Evolutionary conservation across 2,888 invertebrate species (phyloP), one percentile per base, ranked within the genome.

Genomic region (Stenodema calcarata): DNA sequence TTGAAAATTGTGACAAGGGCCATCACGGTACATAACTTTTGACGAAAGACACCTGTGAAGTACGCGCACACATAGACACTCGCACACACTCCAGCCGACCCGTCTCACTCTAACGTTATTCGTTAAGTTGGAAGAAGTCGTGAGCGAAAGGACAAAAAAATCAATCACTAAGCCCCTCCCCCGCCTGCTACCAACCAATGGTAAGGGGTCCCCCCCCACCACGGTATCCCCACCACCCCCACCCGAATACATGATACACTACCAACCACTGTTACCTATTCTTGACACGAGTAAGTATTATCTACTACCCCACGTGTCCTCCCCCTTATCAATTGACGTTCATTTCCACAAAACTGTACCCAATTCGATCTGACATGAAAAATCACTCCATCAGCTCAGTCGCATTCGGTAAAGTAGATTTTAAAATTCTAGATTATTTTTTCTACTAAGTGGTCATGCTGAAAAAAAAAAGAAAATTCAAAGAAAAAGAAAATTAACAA

Each of bases 171-270:
- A 79, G 87, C 88, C 88, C 83, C 87, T 82, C 87, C 87, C 80
- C 86, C 86, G 80, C 89, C 88, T 69, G 87, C 87, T 86, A 88
- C 11, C 27, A 23, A 70, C 83, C 86, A 86, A 88, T 84, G 30
- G 80, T 41, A 69, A 50, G 70, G 89, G 84, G 35, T 78, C 79
- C 78, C 86, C 69, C 62, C 41, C 73, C 62, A 12, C 86, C 54
- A 1, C 78, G 16, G 35, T 14, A 78, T 35, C 44, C 78, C 73
- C 44, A 16, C 86, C 11, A 27, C 50, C 69, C 23, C 42, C 30
- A 73, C 35, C 78, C 3, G 42, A 62, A 78, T 78, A 78, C 78
- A 78, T 78, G 78, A 78, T 78, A 44, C 78, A 78, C 78, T 44
- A 78, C 44, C 78, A 44, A 14, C 78, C 78, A 78, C 44, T 78